Conservation (phyloP, 2,797 vertebrate genomes). For the Schizopygopsis pylzovi region DNA sequence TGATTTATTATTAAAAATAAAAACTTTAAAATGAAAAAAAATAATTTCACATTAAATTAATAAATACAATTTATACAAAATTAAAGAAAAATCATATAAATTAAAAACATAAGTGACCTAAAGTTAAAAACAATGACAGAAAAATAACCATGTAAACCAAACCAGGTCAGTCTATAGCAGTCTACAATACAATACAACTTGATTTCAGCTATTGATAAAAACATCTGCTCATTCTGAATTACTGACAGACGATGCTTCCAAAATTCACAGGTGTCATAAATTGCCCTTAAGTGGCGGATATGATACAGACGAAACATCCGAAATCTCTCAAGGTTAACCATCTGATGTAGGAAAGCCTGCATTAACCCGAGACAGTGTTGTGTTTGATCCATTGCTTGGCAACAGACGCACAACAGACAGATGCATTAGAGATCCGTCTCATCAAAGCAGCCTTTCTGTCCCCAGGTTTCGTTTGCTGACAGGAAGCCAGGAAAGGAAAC, state of each 20-base stretch:
- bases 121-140: not conserved
- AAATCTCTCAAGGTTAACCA: conserved; percentile 56
- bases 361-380: conserved; percentile 45
- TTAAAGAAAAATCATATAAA: not conserved
- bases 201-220: not conserved
- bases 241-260: conserved; percentile 10
- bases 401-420: conserved; percentile 51
- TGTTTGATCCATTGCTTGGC: conserved; percentile 51
- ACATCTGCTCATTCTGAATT: conserved; percentile 30
- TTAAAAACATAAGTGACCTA: not conserved
- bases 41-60: not conserved
- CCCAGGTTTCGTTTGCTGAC: conserved; percentile 55
- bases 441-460: conserved; percentile 57
- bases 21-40: not conserved
- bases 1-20: not conserved
- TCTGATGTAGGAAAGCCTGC: conserved; percentile 47
- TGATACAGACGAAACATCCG: conserved; percentile 43
- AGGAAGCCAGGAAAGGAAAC: conserved; percentile 52
- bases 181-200: not conserved
- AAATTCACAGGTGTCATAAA: conserved; percentile 34
- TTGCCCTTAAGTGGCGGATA: conserved; percentile 22
- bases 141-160: conserved; percentile 11
- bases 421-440: conserved; percentile 56
- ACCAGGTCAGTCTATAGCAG: not conserved
- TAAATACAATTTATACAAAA: not conserved